phyloP scores from a whole-genome alignment of 2,888 invertebrate species.

The Poecilus cupreus region DNA sequence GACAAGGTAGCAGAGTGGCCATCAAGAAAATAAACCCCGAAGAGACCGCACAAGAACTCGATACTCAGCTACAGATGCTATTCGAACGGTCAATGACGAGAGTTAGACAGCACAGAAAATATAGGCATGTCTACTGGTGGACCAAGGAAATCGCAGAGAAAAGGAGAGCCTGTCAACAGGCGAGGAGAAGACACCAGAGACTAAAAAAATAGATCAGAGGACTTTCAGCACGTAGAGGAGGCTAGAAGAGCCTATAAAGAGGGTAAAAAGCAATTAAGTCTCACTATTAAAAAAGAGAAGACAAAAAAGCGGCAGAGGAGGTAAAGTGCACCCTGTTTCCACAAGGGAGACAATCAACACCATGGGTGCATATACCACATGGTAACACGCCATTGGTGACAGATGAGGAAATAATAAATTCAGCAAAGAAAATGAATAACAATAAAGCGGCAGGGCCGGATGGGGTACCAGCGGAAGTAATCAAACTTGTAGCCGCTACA shows the following conservation, averaged over 20 bases:
- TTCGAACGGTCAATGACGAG: not conserved
- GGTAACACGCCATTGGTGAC: not conserved
- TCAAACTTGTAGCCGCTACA: not conserved
- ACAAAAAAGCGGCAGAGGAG: not conserved
- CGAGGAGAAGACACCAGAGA: not conserved
- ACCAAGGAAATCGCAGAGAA: not conserved
- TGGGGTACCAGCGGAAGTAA: not conserved
- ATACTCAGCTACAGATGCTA: not conserved
- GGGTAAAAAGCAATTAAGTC: not conserved
- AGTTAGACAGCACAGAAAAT: not conserved
- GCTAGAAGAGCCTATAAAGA: not conserved
- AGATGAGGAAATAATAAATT: not conserved
- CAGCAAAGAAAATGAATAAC: conserved; percentile 7
- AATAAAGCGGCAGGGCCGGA: conserved; percentile 34
- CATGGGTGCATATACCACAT: not conserved
- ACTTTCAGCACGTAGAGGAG: not conserved
- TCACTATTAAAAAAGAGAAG: not conserved
- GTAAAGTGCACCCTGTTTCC: not conserved
- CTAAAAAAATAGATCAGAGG: too few species aligned
- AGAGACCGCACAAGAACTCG: not conserved
- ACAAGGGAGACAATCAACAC: not conserved
- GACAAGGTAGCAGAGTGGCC: not conserved
- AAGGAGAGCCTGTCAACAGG: not conserved
- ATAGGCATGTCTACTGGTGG: not conserved
- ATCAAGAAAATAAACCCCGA: not conserved